Evolutionary conservation across 1,140 invertebrate genomes (phyloP).

Genomic region (Cardiocondyla obscurior): DNA sequence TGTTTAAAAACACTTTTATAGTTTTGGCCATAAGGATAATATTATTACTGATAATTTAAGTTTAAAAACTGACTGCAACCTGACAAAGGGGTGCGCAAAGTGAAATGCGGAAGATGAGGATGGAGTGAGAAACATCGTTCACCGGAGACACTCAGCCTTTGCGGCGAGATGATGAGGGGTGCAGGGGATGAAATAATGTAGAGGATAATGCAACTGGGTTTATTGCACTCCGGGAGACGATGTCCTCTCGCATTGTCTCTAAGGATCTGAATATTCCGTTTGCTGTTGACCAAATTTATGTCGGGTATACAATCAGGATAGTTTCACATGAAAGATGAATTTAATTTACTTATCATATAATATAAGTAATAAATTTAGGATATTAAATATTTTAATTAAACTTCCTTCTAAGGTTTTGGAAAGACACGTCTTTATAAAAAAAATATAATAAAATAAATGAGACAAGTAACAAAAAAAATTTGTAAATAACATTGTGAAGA

Average conservation of each 20-base stretch:
- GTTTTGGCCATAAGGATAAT: neutral
- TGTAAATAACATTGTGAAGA: too few relatives aligned
- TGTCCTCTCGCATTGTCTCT: slow-evolving; percentile 2
- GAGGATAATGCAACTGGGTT: neutral
- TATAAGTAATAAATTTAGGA: neutral
- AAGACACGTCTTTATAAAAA: neutral
- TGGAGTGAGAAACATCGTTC: neutral
- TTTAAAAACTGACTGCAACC: neutral
- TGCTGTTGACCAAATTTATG: neutral
- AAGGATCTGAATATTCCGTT: neutral
- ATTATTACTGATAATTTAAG: neutral
- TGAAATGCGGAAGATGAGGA: neutral
- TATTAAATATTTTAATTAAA: neutral
- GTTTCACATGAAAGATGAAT: neutral
- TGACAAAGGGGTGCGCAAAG: neutral
- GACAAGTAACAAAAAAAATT: too few relatives aligned
- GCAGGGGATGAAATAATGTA: neutral
- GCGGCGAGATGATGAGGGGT: neutral
- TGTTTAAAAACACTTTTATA: neutral
- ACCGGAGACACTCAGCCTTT: neutral
- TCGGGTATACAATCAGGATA: neutral
- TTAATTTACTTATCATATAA: neutral
- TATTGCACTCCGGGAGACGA: neutral
- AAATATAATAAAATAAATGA: too few relatives aligned
- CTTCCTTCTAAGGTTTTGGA: neutral